These are phyloP conservation scores for Pedetes capensis DNA, from an alignment of 2,113 vertebrate genomes.

Conservation along the genomic window DNA sequence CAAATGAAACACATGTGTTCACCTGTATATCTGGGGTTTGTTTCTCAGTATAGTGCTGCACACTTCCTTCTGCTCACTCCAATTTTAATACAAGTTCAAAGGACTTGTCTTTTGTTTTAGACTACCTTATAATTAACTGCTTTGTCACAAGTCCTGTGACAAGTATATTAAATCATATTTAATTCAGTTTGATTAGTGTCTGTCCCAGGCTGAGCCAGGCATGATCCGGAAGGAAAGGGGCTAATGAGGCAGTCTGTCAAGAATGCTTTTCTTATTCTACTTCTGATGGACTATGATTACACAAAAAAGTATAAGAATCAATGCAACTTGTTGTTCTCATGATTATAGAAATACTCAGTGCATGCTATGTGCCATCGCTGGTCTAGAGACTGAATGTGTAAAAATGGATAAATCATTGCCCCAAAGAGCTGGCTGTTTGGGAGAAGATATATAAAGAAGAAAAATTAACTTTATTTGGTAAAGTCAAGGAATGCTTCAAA, in stretches of 20 bases:
- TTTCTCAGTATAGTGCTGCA: not conserved
- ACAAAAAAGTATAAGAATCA: not conserved
- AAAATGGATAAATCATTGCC: not conserved
- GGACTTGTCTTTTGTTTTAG: conserved; percentile 19
- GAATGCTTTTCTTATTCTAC: not conserved
- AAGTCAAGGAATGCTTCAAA: not conserved
- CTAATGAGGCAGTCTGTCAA: not conserved
- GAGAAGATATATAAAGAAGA: not conserved
- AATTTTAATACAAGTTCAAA: conserved; percentile 27
- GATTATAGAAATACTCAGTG: not conserved
- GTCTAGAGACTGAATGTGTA: not conserved
- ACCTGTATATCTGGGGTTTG: not conserved
- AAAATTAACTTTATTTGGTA: not conserved
- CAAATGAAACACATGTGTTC: not conserved
- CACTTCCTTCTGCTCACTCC: not conserved
- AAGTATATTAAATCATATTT: not conserved
- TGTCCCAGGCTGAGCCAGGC: not conserved
- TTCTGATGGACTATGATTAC: not conserved
- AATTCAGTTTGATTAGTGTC: not conserved
- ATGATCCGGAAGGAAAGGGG: not conserved
- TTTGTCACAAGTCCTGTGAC: not conserved
- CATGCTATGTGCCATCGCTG: not conserved
- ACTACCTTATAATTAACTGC: not conserved
- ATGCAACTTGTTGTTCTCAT: not conserved
- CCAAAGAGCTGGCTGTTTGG: not conserved